Evolutionary conservation across 2,888 invertebrate genomes (phyloP).

Genomic region (Eupeodes luniger): DNA sequence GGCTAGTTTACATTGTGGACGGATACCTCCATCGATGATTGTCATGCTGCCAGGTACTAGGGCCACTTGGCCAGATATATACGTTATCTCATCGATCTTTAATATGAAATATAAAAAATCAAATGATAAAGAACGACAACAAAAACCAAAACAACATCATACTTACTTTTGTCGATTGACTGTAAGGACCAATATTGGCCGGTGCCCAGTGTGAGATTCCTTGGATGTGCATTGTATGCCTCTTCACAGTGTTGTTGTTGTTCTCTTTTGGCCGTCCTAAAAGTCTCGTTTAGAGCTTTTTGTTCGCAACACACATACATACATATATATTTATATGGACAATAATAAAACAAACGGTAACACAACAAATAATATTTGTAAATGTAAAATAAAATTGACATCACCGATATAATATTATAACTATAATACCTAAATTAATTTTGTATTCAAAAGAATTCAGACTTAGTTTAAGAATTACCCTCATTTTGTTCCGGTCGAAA

Average conservation of each 20-base stretch:
- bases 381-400: slow-evolving; percentile 29
- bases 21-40: slow-evolving; percentile 90
- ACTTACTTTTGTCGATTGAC: slow-evolving; percentile 93
- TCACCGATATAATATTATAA: slow-evolving; percentile 15
- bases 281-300: slow-evolving; percentile 76
- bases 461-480: slow-evolving; percentile 73
- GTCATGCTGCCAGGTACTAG: slow-evolving; percentile 92
- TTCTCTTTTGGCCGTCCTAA: slow-evolving; percentile 75
- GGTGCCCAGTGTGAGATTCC: slow-evolving; percentile 99
- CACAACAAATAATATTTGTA: slow-evolving; percentile 55
- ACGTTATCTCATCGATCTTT: slow-evolving; percentile 92
- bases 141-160: background rate
- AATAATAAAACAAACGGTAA: slow-evolving; percentile 64
- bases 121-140: background rate
- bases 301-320: slow-evolving; percentile 72
- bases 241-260: slow-evolving; percentile 81
- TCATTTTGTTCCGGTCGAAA: slow-evolving; percentile 81
- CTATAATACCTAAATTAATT: slow-evolving; percentile 51
- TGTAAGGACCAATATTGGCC: slow-evolving; percentile 98
- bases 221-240: slow-evolving; percentile 96
- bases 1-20: slow-evolving; percentile 92
- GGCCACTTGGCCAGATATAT: slow-evolving; percentile 96
- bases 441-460: slow-evolving; percentile 57
- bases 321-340: slow-evolving; percentile 61
- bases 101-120: slow-evolving; percentile 2